phyloP scores from a whole-genome alignment of 2,888 invertebrate genomes.

The Notocelia uddmanniana region DNA sequence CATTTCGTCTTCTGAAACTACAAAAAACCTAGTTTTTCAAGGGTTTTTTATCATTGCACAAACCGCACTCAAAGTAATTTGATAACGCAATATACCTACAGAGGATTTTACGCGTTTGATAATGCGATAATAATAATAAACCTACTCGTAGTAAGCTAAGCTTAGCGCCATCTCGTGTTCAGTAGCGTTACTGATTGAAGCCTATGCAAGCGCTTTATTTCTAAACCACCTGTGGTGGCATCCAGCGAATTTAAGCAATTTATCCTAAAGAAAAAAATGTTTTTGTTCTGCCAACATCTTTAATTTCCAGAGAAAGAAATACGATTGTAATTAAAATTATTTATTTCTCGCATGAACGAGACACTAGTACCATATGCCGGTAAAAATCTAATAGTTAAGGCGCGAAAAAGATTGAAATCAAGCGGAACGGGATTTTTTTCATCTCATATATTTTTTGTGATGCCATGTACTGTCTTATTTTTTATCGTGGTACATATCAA shows the following conservation, averaged over 20 bases:
- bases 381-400: constrained; percentile 3
- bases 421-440: not conserved
- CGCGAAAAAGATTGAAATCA: constrained; percentile 12
- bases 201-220: not conserved
- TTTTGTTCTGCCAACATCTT: not conserved
- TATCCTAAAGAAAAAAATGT: not conserved
- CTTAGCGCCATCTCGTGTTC: constrained; percentile 12
- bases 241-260: not conserved
- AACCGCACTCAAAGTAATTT: not conserved
- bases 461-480: constrained; percentile 48
- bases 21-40: not conserved
- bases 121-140: too few species aligned
- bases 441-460: not conserved
- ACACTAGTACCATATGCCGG: constrained; percentile 25
- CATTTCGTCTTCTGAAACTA: not conserved
- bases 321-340: not conserved
- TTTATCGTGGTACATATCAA: constrained; percentile 14
- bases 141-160: too few species aligned
- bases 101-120: not conserved
- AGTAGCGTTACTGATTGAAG: not conserved
- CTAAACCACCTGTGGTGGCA: not conserved
- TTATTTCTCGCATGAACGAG: not conserved
- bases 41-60: constrained; percentile 8
- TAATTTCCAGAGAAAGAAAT: not conserved
- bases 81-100: not conserved